These are phyloP conservation scores for Mycteria americana DNA, from an alignment of 2,797 vertebrate genomes.

Conservation along the genomic window DNA sequence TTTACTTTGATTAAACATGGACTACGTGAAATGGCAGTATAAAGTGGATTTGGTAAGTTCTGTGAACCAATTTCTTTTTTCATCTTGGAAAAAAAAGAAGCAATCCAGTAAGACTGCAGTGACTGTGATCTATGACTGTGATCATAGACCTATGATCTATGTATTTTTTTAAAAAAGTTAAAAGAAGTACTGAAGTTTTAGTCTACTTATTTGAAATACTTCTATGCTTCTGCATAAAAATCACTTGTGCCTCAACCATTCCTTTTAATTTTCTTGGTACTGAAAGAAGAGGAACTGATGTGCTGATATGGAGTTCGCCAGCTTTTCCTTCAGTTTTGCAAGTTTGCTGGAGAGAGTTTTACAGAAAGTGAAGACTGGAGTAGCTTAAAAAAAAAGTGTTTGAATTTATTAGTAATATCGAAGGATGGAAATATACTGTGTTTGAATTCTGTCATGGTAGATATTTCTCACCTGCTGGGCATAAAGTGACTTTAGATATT, in stretches of 20 bases:
- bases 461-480: background rate
- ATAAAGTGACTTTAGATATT: background rate
- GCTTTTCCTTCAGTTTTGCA: background rate
- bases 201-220: background rate
- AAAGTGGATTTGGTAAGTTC: background rate
- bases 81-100: background rate
- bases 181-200: slow-evolving; percentile 20
- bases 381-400: background rate
- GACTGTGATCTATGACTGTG: slow-evolving; percentile 2
- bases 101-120: background rate
- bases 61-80: background rate
- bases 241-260: slow-evolving; percentile 46
- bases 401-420: background rate
- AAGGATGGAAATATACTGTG: background rate
- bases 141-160: background rate
- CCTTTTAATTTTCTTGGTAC: background rate
- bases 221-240: slow-evolving; percentile 20
- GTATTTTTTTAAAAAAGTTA: background rate
- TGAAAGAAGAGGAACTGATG: background rate
- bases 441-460: background rate
- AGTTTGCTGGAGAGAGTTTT: background rate
- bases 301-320: background rate
- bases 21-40: background rate
- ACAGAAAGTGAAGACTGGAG: background rate
- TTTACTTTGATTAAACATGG: background rate